These are phyloP conservation scores for Rhodophaea formosa DNA, from an alignment of 2,888 invertebrate genomes.

Conservation along the genomic window DNA sequence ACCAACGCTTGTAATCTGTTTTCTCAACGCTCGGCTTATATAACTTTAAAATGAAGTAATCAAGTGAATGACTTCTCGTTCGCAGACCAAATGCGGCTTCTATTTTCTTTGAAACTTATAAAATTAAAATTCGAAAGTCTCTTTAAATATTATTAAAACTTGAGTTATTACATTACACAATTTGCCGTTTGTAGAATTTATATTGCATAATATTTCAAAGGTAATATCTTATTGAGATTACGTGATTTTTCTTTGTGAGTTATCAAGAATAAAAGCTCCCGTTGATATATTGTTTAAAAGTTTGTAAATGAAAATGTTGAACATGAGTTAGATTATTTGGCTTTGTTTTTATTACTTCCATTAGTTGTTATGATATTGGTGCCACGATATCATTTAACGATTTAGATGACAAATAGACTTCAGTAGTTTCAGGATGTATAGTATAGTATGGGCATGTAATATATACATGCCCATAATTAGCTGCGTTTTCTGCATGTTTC, in stretches of 20 bases:
- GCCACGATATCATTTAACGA: too few species aligned
- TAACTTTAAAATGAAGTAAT: slow-evolving; percentile 15
- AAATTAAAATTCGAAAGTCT: neutral
- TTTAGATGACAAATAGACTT: too few species aligned
- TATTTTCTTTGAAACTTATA: neutral
- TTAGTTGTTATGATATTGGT: too few species aligned
- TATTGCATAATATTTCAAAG: neutral
- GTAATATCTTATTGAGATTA: slow-evolving; percentile 6
- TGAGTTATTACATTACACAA: neutral
- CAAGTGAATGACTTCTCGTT: slow-evolving; percentile 9
- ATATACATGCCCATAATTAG: too few species aligned
- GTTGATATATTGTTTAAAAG: too few species aligned
- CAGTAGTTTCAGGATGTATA: too few species aligned
- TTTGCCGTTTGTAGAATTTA: neutral
- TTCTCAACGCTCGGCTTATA: slow-evolving; percentile 3
- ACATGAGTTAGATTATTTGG: too few species aligned
- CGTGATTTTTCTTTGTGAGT: neutral
- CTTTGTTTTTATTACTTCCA: too few species aligned
- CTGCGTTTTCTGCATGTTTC: too few species aligned
- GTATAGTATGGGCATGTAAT: too few species aligned
- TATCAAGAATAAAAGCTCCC: neutral
- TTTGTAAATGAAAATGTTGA: too few species aligned
- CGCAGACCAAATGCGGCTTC: neutral
- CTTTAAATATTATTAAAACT: slow-evolving; percentile 4
- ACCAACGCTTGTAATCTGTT: slow-evolving; percentile 17